Evolutionary conservation across 2,113 vertebrate genomes (phyloP).

Genomic region (Charadrius vociferus): DNA sequence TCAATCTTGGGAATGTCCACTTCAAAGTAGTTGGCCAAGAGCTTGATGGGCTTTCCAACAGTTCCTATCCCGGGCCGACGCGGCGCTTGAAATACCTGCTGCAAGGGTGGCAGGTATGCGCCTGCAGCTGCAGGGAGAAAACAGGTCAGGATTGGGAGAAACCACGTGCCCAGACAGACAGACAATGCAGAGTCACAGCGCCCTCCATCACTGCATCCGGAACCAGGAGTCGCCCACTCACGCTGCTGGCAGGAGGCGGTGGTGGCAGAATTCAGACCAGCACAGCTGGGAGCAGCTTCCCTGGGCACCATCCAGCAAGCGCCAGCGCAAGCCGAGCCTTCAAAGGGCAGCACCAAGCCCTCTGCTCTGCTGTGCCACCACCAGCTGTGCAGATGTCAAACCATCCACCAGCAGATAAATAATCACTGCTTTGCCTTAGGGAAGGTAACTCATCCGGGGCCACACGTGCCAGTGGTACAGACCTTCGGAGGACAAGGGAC

Average conservation of each 20-base stretch:
- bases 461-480: rapidly evolving
- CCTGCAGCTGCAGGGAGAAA: constrained; percentile 83
- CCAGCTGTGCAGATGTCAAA: background rate
- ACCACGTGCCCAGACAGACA: background rate
- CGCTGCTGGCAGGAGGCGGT: background rate
- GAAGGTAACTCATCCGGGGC: background rate
- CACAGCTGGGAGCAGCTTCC: background rate
- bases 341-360: background rate
- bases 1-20: constrained; percentile 99
- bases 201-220: background rate
- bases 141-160: background rate
- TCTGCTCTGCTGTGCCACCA: background rate
- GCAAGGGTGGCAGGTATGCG: constrained; percentile 92
- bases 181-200: rapidly evolving
- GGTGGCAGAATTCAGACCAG: background rate
- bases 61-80: constrained; percentile 97
- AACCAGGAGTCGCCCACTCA: background rate
- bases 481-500: background rate
- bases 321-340: rapidly evolving
- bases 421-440: background rate
- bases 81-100: constrained; percentile 99
- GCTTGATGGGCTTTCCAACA: constrained; percentile 98
- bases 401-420: background rate
- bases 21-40: constrained; percentile 99
- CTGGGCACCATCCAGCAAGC: background rate